Conservation (phyloP, 2,888 invertebrate genomes). For the Amiota minor region DNA sequence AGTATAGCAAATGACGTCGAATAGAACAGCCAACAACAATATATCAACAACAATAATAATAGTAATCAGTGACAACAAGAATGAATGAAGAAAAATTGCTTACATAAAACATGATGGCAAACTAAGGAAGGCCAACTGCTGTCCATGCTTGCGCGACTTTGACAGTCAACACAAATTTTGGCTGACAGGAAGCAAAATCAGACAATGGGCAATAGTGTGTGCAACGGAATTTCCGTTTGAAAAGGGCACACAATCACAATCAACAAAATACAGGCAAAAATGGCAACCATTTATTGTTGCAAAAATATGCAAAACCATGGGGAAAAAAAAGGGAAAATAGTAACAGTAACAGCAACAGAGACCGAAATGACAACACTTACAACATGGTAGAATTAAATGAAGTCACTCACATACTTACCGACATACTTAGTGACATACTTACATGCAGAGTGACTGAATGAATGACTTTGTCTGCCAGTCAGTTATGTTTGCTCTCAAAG, state of each 20-base stretch:
- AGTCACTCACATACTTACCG: background rate
- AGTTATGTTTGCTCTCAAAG: background rate
- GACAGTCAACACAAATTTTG: background rate
- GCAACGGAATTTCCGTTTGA: conserved; percentile 1
- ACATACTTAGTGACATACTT: background rate
- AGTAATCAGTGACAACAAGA: conserved; percentile 26
- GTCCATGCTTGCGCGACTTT: too few relatives aligned
- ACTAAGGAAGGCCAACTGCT: too few relatives aligned
- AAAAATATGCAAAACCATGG: conserved; percentile 5
- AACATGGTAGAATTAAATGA: background rate
- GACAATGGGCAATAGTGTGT: conserved; percentile 19
- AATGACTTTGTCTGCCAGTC: background rate
- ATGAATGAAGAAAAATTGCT: conserved; percentile 22
- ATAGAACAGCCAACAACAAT: conserved; percentile 19
- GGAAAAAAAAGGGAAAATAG: background rate
- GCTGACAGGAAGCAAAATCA: background rate
- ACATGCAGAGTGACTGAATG: background rate
- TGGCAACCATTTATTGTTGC: background rate
- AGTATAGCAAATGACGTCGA: conserved; percentile 39
- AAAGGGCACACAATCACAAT: background rate
- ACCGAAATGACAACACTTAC: conserved; percentile 3
- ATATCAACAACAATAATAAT: conserved; percentile 20
- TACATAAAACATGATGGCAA: too few relatives aligned
- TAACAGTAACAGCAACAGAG: background rate
- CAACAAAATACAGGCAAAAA: conserved; percentile 15